Evolutionary conservation across 2,797 vertebrate species (phyloP).

Genomic region (Thripadectes ignobilis): DNA sequence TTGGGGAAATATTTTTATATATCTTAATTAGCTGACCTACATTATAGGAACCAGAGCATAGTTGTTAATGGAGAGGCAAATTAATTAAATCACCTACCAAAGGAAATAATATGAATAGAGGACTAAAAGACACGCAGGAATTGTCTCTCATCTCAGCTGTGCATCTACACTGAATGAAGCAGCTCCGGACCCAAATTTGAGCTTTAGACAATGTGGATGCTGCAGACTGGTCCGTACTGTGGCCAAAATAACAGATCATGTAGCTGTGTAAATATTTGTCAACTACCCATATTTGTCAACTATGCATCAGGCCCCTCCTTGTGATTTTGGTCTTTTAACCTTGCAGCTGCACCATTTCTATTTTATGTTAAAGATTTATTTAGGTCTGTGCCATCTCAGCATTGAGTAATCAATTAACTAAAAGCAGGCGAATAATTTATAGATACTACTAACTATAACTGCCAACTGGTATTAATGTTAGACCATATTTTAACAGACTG

Average conservation of each 20-base stretch:
- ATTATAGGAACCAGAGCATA: slow-evolving; percentile 37
- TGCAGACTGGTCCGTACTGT: background rate
- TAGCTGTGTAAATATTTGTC: background rate
- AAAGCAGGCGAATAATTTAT: background rate
- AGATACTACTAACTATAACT: background rate
- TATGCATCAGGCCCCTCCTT: background rate
- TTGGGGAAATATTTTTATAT: slow-evolving; percentile 62
- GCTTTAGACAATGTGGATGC: background rate
- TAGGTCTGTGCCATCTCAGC: background rate
- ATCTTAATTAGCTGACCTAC: slow-evolving; percentile 65
- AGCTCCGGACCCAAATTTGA: background rate
- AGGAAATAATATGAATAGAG: slow-evolving; percentile 1
- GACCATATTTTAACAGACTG: background rate
- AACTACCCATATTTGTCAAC: background rate
- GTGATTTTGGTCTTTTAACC: background rate
- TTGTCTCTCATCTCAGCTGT: background rate
- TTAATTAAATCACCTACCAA: slow-evolving; percentile 36
- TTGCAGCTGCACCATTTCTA: background rate
- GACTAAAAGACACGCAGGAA: background rate
- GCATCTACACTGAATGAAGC: background rate
- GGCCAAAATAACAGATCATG: background rate
- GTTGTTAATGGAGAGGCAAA: slow-evolving; percentile 33
- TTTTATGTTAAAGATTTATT: background rate
- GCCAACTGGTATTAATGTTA: background rate
- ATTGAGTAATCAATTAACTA: background rate